Evolutionary conservation across 2,888 invertebrate species (phyloP), one percentile per base, ranked within the genome.

Genomic region (Cataglyphis altisquamis): DNA sequence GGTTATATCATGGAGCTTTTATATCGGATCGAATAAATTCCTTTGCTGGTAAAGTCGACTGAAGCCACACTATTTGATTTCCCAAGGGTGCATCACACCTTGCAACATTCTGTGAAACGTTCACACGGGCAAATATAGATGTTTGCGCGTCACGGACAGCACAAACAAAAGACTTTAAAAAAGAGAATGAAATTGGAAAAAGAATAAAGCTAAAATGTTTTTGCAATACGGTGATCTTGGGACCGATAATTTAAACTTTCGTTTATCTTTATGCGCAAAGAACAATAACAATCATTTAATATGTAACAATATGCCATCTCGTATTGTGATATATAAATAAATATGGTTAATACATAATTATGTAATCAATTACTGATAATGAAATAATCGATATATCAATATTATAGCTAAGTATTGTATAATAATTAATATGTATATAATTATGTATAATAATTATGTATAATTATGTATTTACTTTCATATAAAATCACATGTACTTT

Each of bases 11-110:
- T 80, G 68, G 77, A 66, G 85, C 85, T 87, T 88, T 85, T 83
- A 84, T 80, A 80, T 88, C 85, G 84, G 70, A 21, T 82, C 52
- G 72, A 83, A 85, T 88, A 88, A 87, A 88, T 90, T 89, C 85
- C 84, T 83, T 83, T 82, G 81, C 48, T 39, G 73, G 68, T 67
- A 68, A 60, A 68, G 67, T 68, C 62, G 81, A 55, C 77, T 57
- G 57, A 57, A 60, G 68, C 81, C 55, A 72, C 62, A 78, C 85
- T 85, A 86, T 84, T 85, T 87, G 90, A 90, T 90, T 90, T 90
- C 90, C 90, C 90, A 82, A 63, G 89, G 70, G 90, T 52, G 63
- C 74, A 67, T 82, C 77, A 75, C 83, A 67, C 89, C 80, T 73
- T 39, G 48, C 77, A 83, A 85, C 86, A 80, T 89, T 87, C 87